Conservation (phyloP, 2,113 vertebrate species). For the Tragelaphus strepsiceros region DNA sequence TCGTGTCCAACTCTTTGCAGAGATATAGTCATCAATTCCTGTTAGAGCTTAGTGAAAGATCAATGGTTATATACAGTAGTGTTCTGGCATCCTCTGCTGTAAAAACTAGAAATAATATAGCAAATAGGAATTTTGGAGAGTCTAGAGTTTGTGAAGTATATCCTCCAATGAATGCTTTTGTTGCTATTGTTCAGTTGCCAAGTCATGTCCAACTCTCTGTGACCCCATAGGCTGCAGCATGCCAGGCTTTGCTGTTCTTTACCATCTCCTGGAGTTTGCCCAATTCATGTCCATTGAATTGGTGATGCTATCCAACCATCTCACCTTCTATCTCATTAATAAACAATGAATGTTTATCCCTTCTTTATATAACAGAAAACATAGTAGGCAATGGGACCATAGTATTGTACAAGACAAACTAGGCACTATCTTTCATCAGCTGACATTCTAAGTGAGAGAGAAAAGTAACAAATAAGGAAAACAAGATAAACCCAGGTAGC, state of each 20-base stretch:
- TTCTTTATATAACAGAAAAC: background rate
- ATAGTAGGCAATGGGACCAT: background rate
- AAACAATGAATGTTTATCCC: background rate
- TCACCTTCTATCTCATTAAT: background rate
- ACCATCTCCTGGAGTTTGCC: background rate
- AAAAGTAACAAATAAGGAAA: background rate
- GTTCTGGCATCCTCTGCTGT: background rate
- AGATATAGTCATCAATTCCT: background rate
- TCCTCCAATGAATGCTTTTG: background rate
- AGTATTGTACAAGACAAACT: background rate
- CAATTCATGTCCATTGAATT: background rate
- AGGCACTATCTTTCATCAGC: background rate
- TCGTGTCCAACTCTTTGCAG: background rate
- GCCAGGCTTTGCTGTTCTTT: background rate
- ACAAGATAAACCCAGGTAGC: background rate
- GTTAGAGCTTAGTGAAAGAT: background rate
- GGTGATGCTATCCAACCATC: background rate
- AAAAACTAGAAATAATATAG: background rate
- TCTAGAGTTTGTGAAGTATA: background rate
- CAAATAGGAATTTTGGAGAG: background rate
- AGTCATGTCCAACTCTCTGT: background rate
- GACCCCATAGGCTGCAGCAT: background rate
- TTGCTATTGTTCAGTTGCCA: background rate
- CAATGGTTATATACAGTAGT: background rate
- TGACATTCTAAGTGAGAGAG: background rate